phyloP scores from a whole-genome alignment of 2,113 vertebrate species.

The Pluvianellus socialis region DNA sequence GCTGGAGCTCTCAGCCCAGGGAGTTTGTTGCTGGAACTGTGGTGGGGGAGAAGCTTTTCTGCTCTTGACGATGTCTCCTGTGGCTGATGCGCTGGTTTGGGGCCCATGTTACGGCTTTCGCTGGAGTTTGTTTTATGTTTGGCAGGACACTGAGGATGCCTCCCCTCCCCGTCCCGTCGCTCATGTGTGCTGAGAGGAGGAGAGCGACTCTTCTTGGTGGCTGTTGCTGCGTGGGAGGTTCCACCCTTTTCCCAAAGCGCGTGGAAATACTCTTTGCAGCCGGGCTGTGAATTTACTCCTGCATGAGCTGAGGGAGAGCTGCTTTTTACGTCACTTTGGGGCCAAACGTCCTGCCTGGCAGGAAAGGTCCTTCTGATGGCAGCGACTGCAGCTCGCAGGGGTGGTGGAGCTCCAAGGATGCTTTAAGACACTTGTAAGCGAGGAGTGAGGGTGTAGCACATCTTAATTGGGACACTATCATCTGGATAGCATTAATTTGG shows the following conservation, averaged over 20 bases:
- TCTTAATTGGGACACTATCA: too few relatives aligned
- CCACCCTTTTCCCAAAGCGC: not conserved
- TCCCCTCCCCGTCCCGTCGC: not conserved
- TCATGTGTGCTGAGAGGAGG: accelerated
- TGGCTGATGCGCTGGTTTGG: not conserved
- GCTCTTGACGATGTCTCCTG: accelerated
- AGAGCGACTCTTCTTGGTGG: not conserved
- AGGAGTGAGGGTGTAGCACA: accelerated
- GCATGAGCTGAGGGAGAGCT: not conserved
- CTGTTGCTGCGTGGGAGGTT: not conserved
- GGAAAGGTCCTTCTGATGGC: not conserved
- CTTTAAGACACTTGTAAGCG: accelerated
- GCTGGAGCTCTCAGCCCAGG: not conserved
- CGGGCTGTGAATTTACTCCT: not conserved
- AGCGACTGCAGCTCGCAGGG: accelerated
- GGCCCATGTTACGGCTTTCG: not conserved
- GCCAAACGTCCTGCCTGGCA: not conserved
- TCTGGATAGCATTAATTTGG: not conserved
- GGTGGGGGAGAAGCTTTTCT: not conserved
- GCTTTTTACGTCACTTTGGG: not conserved
- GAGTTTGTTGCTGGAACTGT: not conserved
- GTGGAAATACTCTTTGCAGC: accelerated
- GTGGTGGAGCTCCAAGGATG: not conserved
- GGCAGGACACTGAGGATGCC: accelerated
- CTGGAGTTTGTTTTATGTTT: not conserved